Evolutionary conservation across 2,888 invertebrate genomes (phyloP).

Genomic region (Melolontha melolontha): DNA sequence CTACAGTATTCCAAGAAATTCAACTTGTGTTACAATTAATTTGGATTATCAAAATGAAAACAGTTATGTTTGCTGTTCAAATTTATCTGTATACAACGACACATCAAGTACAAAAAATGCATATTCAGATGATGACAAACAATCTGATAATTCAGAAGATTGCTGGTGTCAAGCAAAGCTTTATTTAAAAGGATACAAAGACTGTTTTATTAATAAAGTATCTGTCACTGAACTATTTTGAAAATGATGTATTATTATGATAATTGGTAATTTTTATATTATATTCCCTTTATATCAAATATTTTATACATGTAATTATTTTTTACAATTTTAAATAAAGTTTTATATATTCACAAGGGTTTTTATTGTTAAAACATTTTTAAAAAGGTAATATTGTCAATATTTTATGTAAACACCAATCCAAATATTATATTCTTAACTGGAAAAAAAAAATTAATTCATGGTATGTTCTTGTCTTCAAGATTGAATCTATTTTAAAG

Average conservation of each 20-base stretch:
- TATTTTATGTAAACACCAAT: too few species aligned
- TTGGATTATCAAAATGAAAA: constrained; percentile 50
- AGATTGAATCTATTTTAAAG: too few species aligned
- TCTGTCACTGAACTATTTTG: constrained; percentile 70
- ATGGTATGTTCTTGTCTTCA: too few species aligned
- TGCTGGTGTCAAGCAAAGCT: constrained; percentile 70
- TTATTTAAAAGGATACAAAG: constrained; percentile 72
- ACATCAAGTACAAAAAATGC: constrained; percentile 23
- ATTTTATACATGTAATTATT: neutral
- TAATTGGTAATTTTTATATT: neutral
- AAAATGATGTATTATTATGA: neutral
- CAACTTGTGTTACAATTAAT: constrained; percentile 56
- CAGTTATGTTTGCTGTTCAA: constrained; percentile 56
- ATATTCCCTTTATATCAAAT: neutral
- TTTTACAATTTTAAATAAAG: too few species aligned
- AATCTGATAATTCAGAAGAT: constrained; percentile 45
- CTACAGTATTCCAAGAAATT: constrained; percentile 51
- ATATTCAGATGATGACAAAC: constrained; percentile 33
- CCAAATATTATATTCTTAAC: too few species aligned
- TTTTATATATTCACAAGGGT: too few species aligned
- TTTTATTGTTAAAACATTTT: too few species aligned
- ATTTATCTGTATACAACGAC: constrained; percentile 57
- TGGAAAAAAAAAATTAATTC: too few species aligned
- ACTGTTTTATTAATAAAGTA: constrained; percentile 69
- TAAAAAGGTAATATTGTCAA: too few species aligned